Conservation (phyloP, 2,888 invertebrate genomes). For the Chloromyia formosa region DNA sequence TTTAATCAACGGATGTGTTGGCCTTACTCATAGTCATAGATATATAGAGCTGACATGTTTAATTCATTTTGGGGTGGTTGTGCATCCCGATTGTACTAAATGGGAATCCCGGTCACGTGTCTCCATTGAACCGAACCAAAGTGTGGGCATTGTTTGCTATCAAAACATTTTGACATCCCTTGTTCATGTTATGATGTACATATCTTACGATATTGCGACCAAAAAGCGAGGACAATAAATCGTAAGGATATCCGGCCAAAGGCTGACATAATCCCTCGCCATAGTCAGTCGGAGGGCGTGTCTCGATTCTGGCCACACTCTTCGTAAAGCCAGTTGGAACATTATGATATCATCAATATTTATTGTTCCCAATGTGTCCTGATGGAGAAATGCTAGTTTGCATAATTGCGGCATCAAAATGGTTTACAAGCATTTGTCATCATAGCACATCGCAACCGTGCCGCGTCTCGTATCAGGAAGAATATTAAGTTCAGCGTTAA, state of each 20-base stretch:
- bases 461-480: background rate
- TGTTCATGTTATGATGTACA: slow-evolving; percentile 42
- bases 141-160: slow-evolving; percentile 36
- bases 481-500: background rate
- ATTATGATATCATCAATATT: slow-evolving; percentile 33
- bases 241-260: slow-evolving; percentile 45
- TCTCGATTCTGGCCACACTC: slow-evolving; percentile 39
- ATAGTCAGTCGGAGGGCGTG: slow-evolving; percentile 32
- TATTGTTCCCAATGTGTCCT: slow-evolving; percentile 22
- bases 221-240: slow-evolving; percentile 39
- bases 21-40: slow-evolving; percentile 29
- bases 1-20: slow-evolving; percentile 44
- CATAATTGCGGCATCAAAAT: slow-evolving; percentile 20
- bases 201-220: slow-evolving; percentile 18
- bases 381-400: slow-evolving; percentile 15
- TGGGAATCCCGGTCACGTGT: slow-evolving; percentile 41
- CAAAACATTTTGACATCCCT: slow-evolving; percentile 47
- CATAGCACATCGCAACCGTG: background rate
- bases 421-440: slow-evolving; percentile 34
- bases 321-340: slow-evolving; percentile 16
- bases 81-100: background rate
- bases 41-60: background rate
- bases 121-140: slow-evolving; percentile 37
- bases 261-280: slow-evolving; percentile 44
- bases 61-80: background rate